These are phyloP conservation scores for Sarcoramphus papa DNA, from an alignment of 2,797 vertebrate species.

Conservation along the genomic window DNA sequence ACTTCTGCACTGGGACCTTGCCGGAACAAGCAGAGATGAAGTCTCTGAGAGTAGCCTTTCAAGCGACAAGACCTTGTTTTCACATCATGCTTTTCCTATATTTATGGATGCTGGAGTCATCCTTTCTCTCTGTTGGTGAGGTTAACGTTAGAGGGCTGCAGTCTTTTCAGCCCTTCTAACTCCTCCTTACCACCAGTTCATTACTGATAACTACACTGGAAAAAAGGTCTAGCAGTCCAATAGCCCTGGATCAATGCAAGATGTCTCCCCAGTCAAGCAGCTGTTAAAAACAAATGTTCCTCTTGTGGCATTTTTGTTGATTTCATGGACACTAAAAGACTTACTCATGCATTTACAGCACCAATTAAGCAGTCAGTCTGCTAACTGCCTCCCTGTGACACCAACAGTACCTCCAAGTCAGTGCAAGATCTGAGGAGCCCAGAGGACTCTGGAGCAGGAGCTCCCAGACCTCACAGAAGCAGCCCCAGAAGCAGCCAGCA, in stretches of 20 bases:
- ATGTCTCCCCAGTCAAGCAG: not conserved
- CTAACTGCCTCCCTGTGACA: not conserved
- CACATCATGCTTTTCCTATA: not conserved
- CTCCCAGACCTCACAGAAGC: not conserved
- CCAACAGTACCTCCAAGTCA: not conserved
- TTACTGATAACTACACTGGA: not conserved
- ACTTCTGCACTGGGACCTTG: not conserved
- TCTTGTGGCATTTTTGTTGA: not conserved
- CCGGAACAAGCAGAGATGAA: not conserved
- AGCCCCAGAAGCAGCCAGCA: not conserved
- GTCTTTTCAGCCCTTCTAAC: not conserved
- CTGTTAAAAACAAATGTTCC: not conserved
- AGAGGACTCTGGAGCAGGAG: not conserved
- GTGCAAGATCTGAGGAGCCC: not conserved
- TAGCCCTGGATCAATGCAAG: not conserved
- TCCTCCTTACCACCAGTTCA: not conserved
- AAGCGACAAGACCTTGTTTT: not conserved
- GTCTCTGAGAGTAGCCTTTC: not conserved
- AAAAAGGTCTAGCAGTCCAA: not conserved
- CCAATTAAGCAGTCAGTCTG: not conserved
- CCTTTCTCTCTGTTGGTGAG: not conserved
- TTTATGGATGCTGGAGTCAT: not conserved
- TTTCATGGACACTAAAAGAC: constrained; percentile 13
- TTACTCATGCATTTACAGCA: not conserved
- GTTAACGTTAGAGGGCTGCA: not conserved